phyloP scores from a whole-genome alignment of 2,888 invertebrate species.

The Diploptera punctata region DNA sequence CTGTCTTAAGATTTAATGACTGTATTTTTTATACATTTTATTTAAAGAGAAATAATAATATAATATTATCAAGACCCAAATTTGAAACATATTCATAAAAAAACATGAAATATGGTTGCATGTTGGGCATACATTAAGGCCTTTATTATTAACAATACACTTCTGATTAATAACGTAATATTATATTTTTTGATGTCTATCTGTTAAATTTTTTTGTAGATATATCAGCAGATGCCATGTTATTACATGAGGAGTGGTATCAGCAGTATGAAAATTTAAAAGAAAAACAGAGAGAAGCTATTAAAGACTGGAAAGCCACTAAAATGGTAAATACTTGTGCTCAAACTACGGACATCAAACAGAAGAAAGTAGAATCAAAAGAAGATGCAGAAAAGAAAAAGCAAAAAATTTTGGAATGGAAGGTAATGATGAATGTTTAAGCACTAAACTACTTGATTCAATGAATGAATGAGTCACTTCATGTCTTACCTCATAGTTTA shows the following conservation, averaged over 20 bases:
- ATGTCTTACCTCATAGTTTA: too few relatives aligned
- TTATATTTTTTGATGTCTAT: background rate
- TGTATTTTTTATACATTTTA: too few relatives aligned
- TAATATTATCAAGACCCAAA: too few relatives aligned
- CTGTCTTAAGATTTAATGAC: too few relatives aligned
- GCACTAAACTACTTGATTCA: too few relatives aligned
- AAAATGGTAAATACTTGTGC: slow-evolving; percentile 36
- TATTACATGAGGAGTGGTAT: slow-evolving; percentile 60
- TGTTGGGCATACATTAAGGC: too few relatives aligned
- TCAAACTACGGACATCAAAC: slow-evolving; percentile 3
- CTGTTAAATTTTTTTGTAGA: slow-evolving; percentile 50
- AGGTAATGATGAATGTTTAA: slow-evolving; percentile 30
- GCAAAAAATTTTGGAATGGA: slow-evolving; percentile 40
- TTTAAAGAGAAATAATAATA: too few relatives aligned
- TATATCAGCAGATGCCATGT: slow-evolving; percentile 53
- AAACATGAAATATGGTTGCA: too few relatives aligned
- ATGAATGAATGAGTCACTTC: too few relatives aligned
- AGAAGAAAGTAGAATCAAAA: background rate
- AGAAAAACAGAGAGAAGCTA: slow-evolving; percentile 54
- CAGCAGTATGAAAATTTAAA: slow-evolving; percentile 56
- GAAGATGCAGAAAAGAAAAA: background rate
- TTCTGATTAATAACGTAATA: too few relatives aligned
- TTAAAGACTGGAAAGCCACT: slow-evolving; percentile 56
- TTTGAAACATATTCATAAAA: too few relatives aligned
- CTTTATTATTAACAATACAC: too few relatives aligned